Base-by-base conservation (phyloP, 2,888 invertebrate genomes). In the Orthosia cruda region DNA sequence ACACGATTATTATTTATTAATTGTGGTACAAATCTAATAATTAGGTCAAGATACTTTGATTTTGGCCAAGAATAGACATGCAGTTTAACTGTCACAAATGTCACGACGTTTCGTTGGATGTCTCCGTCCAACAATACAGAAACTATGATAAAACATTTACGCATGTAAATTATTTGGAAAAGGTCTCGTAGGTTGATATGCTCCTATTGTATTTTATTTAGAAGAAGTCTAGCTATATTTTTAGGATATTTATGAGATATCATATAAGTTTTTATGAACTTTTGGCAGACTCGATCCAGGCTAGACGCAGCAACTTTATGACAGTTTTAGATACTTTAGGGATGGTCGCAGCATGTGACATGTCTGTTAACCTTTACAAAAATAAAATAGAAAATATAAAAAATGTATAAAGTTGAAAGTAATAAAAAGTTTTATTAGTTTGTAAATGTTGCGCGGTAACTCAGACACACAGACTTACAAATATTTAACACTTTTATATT, bases 391-490 rank as follows among this genome's bases (percentile, higher is more conserved):
- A 52, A 58, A 74, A 58, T 11, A 61, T 26, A 47, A 72, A 71
- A 57, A 59, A 54, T 77, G 20, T 52, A 77, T 77, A 65, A 62
- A 71, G n/a, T 20, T 65, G 23, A 47, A 52, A 52, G 55, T 61
- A 65, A 65, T 71, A 65, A 65, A 71, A 80, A 47, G 45, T 73
- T 69, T 81, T 47, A 68, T 40, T 65, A 32, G 55, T 52, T 49
- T 52, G 15, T 77, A 20, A 82, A 65, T 52, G 55, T 68, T 61
- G 40, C 20, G 40, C 55, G 55, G 57, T 71, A 40, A 77, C 52
- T 50, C 45, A 74, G 49, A 50, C 67, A 26, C 47, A 52, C 23
- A 57, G 32, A 52, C 45, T 52, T 18, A 50, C 7, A 62, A 76
- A 49, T 50, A 76, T 45, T 45, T 47, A 47, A 16, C n/a, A 54